Conservation (phyloP, 2,888 invertebrate genomes). For the Busseola fusca region DNA sequence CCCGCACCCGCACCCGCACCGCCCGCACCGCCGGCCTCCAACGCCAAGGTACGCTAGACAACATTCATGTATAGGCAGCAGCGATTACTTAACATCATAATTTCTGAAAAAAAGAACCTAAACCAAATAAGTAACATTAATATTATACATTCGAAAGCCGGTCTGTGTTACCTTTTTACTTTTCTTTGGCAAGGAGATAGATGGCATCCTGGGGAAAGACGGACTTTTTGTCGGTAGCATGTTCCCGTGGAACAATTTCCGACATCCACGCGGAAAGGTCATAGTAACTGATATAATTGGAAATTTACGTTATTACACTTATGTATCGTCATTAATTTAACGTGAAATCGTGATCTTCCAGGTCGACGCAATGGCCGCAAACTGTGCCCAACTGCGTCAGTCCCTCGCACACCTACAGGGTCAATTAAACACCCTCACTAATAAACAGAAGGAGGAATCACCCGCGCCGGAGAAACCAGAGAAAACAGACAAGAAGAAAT, state of each 20-base stretch:
- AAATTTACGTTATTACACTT: neutral
- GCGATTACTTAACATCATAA: too few species aligned
- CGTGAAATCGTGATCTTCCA: conserved; percentile 58
- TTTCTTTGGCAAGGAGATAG: too few species aligned
- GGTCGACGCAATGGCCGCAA: conserved; percentile 90
- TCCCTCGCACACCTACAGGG: conserved; percentile 89
- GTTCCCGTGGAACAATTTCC: too few species aligned
- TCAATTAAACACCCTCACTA: conserved; percentile 86
- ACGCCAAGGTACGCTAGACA: conserved; percentile 70
- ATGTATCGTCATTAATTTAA: neutral
- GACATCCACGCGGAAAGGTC: too few species aligned
- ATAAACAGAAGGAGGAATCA: conserved; percentile 75
- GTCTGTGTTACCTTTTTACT: too few species aligned
- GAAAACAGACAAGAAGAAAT: conserved; percentile 73
- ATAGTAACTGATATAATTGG: neutral
- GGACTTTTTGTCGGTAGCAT: too few species aligned
- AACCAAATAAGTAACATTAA: too few species aligned
- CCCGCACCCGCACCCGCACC: conserved; percentile 58
- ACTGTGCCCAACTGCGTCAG: conserved; percentile 89
- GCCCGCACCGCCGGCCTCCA: conserved; percentile 66
- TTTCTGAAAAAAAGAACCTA: too few species aligned
- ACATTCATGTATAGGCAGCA: neutral
- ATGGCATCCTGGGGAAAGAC: too few species aligned
- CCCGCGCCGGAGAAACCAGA: conserved; percentile 77
- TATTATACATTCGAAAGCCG: too few species aligned